Conservation (phyloP, 2,797 vertebrate species). For the Thaleichthys pacificus region DNA sequence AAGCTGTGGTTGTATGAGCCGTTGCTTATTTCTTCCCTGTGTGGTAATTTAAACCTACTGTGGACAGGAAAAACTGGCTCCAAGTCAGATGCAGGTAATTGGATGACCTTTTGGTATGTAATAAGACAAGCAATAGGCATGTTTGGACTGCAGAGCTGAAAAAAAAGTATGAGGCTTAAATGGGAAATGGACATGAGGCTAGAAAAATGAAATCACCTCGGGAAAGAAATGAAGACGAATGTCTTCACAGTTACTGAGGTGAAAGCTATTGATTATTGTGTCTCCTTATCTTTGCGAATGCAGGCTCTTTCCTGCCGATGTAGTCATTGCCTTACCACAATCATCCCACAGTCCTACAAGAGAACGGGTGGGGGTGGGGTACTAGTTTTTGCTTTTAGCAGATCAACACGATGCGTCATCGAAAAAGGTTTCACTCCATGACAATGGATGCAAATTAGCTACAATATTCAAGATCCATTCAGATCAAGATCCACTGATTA, state of each 20-base stretch:
- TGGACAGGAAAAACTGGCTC: background rate
- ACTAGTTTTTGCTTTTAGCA: background rate
- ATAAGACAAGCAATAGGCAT: conserved; percentile 28
- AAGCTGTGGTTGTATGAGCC: background rate
- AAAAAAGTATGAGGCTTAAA: conserved; percentile 25
- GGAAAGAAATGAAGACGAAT: conserved; percentile 33
- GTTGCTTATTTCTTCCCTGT: background rate
- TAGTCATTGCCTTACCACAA: background rate
- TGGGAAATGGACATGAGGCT: conserved; percentile 13
- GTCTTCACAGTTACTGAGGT: conserved; percentile 39
- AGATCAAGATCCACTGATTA: background rate
- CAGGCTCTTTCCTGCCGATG: background rate
- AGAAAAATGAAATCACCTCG: conserved; percentile 31
- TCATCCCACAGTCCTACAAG: background rate
- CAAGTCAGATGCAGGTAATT: conserved; percentile 51
- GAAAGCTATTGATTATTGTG: background rate
- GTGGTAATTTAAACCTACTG: background rate
- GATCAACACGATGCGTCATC: conserved; percentile 11
- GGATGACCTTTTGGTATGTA: conserved; percentile 49
- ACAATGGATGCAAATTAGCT: conserved; percentile 16
- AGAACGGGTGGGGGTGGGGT: background rate
- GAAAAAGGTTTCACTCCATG: conserved; percentile 9
- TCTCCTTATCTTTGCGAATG: background rate
- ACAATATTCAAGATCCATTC: background rate
- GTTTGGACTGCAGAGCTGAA: conserved; percentile 24